Conservation (phyloP, 2,797 vertebrate species). For the Chaenodraco wilsoni region DNA sequence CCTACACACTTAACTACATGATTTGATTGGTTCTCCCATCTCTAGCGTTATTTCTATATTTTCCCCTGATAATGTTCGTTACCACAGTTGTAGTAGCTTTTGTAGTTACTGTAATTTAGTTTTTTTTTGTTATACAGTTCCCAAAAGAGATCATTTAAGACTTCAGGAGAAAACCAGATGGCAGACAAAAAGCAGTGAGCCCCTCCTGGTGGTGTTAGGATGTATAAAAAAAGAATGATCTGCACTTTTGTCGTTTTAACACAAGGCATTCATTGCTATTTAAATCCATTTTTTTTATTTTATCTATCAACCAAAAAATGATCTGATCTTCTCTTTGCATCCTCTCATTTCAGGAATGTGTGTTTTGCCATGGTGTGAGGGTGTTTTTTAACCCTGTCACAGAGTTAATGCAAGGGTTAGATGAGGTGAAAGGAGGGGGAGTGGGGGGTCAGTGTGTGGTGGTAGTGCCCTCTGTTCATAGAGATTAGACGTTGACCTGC, state of each 20-base stretch:
- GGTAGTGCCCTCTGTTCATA: constrained; percentile 54
- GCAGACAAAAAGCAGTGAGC: constrained; percentile 17
- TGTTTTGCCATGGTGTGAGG: constrained; percentile 19
- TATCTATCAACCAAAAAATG: neutral
- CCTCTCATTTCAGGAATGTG: constrained; percentile 46
- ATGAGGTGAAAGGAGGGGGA: constrained; percentile 42
- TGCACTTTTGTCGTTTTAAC: neutral
- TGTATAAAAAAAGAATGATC: neutral
- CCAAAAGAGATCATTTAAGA: neutral
- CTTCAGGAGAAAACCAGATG: neutral
- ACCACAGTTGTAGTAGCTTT: neutral
- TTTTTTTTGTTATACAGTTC: constrained; percentile 14
- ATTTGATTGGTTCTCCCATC: too few species aligned
- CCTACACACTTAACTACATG: too few species aligned
- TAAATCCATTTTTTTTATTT: neutral
- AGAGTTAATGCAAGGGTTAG: constrained; percentile 20
- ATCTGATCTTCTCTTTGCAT: constrained; percentile 12
- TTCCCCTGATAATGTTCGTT: neutral
- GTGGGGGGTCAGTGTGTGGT: constrained; percentile 42
- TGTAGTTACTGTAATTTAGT: constrained; percentile 22
- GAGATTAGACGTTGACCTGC: constrained; percentile 64
- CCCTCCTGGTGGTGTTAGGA: constrained; percentile 33
- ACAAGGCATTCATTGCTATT: too few species aligned
- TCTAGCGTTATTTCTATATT: too few species aligned
- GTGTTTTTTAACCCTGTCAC: neutral